phyloP scores from a whole-genome alignment of 2,113 vertebrate genomes.

The Echinops telfairi region DNA sequence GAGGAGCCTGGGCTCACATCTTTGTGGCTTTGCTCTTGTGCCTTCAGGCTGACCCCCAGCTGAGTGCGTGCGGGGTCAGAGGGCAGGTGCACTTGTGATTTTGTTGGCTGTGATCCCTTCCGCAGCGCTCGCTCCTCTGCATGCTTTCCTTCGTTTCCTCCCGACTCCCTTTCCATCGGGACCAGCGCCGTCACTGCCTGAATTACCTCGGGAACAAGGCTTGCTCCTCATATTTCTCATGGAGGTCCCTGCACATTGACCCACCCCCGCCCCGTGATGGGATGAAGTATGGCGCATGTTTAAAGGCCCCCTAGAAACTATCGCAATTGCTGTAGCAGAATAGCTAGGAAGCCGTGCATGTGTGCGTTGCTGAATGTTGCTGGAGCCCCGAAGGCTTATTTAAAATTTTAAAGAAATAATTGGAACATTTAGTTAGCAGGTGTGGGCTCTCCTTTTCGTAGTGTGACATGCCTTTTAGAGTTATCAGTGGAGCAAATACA shows the following conservation, averaged over 20 bases:
- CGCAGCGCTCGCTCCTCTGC: no score
- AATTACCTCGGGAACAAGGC: neutral
- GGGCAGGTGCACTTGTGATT: no score
- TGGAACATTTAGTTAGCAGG: neutral
- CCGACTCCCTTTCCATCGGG: no score
- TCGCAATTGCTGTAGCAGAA: neutral
- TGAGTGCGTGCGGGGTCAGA: neutral
- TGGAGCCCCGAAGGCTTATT: neutral
- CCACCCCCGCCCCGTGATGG: neutral
- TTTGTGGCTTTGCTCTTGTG: neutral
- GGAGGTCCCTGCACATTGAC: neutral
- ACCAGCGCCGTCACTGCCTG: neutral
- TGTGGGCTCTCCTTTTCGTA: neutral
- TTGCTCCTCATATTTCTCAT: neutral
- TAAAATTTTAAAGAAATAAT: neutral
- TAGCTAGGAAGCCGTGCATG: neutral
- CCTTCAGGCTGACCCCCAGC: neutral
- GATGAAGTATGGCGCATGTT: neutral
- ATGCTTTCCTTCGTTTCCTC: neutral
- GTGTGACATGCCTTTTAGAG: neutral
- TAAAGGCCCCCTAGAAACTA: neutral
- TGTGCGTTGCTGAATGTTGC: neutral
- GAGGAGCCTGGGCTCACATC: neutral
- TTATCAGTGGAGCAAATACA: neutral
- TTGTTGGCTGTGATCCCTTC: neutral